Evolutionary conservation across 2,113 vertebrate genomes (phyloP), one percentile per base, ranked within the genome.

Genomic region (Hassar affinis): DNA sequence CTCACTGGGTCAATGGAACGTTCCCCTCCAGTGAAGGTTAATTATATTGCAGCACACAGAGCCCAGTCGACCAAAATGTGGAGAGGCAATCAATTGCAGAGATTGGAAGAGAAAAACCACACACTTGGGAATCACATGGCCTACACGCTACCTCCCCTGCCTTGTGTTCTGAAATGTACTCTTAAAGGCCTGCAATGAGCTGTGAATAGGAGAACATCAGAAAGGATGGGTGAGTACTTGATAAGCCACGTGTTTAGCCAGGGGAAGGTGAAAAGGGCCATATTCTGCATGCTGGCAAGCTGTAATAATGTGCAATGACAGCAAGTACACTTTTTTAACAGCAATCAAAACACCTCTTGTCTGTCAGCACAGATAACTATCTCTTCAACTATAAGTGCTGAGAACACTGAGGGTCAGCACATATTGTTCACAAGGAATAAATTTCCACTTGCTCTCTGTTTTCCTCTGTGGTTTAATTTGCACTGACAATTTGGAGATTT

Each of bases 31-130:
- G 59, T 86, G 86, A 90, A 84, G 87, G 91, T 87, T 91, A 92
- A 93, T 93, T 93, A 92, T 91, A 81, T 84, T 69, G 86, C 85
- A 81, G 80, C 59, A 78, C 56, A 64, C 78, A n/a, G 30, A 35
- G 59, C 69, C 71, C 72, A 47, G 79, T 80, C 59, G 35, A 89
- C 83, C 87, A 88, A 91, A 86, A 91, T 88, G 87, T 91, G 91
- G 89, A 89, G 88, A 90, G 89, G 88, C 89, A 93, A 93, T 93
- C 91, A 91, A 89, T 92, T 62, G 83, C 61, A 64, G 81, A 92
- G 88, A 93, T 85, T 87, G 64, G 57, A 80, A 85, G 82, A 85
- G 81, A n/a, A 88, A 85, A 85, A 83, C 79, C 88, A 80, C 74
- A 66, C 52, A 62, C 38, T 83, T 79, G 78, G 77, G 82, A 86